Evolutionary conservation across 2,797 vertebrate species (phyloP).

Genomic region (Staurois parvus): DNA sequence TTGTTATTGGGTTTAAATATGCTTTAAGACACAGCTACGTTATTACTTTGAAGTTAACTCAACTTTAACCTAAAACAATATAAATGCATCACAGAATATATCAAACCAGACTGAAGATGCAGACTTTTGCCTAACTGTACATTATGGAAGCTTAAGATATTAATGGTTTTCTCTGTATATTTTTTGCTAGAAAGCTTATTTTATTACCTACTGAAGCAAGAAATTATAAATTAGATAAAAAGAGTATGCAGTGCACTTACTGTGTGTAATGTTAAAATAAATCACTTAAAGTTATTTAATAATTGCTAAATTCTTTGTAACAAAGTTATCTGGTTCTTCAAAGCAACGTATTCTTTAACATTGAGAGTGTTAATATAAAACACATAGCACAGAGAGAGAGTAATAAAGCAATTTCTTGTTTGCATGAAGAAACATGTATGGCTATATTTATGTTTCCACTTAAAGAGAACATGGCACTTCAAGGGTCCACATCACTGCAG

Average conservation of each 20-base stretch:
- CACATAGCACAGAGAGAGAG: too few relatives aligned
- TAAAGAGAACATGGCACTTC: too few relatives aligned
- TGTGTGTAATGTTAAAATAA: not conserved
- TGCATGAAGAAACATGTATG: too few relatives aligned
- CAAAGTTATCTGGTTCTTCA: not conserved
- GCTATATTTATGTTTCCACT: too few relatives aligned
- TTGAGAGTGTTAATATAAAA: not conserved
- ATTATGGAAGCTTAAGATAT: not conserved
- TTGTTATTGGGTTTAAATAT: too few relatives aligned
- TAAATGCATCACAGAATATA: conserved; percentile 3
- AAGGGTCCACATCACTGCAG: too few relatives aligned
- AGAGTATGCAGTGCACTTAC: not conserved
- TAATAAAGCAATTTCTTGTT: too few relatives aligned
- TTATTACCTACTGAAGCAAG: conserved; percentile 48
- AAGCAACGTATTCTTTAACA: too few relatives aligned
- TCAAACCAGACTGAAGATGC: conserved; percentile 10
- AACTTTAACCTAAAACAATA: not conserved
- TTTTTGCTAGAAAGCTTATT: conserved; percentile 5
- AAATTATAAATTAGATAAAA: conserved; percentile 26
- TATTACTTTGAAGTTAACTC: too few relatives aligned
- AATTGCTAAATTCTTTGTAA: not conserved
- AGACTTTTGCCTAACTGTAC: not conserved
- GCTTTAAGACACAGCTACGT: too few relatives aligned
- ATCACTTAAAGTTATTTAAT: not conserved
- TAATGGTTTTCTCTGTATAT: conserved; percentile 4